phyloP scores from a whole-genome alignment of 2,797 vertebrate genomes.

The Sardinella longiceps region DNA sequence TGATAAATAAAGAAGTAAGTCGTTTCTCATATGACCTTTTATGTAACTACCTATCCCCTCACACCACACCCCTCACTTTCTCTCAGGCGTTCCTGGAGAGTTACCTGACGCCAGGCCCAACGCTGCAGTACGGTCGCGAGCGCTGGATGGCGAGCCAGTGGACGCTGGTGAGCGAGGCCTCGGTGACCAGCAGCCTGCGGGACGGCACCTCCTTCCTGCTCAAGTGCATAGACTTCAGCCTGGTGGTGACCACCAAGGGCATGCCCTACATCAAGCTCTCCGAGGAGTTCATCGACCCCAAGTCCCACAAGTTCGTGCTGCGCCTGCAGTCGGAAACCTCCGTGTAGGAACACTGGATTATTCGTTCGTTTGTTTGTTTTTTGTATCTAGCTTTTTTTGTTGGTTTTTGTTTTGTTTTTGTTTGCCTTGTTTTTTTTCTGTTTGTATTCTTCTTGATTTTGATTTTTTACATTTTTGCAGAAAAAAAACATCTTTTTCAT shows the following conservation, averaged over 20 bases:
- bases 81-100: slow-evolving; percentile 93
- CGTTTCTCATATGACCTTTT: too few relatives aligned
- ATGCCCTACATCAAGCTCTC: slow-evolving; percentile 91
- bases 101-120: slow-evolving; percentile 89
- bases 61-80: background rate
- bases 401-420: slow-evolving; percentile 63
- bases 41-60: too few relatives aligned
- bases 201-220: slow-evolving; percentile 88
- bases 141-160: slow-evolving; percentile 92
- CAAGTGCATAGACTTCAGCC: slow-evolving; percentile 90
- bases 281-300: slow-evolving; percentile 93
- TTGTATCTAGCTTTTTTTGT: slow-evolving; percentile 29
- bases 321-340: slow-evolving; percentile 95
- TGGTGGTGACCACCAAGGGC: slow-evolving; percentile 88
- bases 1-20: too few relatives aligned
- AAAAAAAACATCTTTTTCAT: slow-evolving; percentile 39
- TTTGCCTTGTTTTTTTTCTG: slow-evolving; percentile 28
- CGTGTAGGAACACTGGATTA: slow-evolving; percentile 60
- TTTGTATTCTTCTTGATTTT: slow-evolving; percentile 57
- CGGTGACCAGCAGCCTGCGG: slow-evolving; percentile 86
- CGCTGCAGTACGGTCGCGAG: slow-evolving; percentile 89
- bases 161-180: slow-evolving; percentile 92
- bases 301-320: slow-evolving; percentile 94
- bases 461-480: slow-evolving; percentile 60
- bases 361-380: background rate